Conservation (phyloP, 2,113 vertebrate genomes). For the Petrocephalus microphthalmus region DNA sequence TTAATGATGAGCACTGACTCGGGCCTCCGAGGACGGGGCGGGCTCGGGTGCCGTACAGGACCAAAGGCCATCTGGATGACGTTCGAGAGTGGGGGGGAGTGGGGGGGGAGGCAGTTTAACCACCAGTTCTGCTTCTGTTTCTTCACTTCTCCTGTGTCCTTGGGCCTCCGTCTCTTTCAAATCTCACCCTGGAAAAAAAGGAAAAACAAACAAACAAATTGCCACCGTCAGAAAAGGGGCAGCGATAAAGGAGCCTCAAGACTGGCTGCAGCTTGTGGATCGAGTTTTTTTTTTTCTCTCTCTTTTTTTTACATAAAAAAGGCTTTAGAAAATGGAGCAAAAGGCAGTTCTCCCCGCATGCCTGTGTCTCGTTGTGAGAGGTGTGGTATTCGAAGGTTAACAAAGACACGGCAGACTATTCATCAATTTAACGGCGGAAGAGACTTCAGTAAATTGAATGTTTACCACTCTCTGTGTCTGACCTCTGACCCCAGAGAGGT, state of each 20-base stretch:
- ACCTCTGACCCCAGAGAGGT: constrained; percentile 2
- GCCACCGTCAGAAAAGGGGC: not conserved
- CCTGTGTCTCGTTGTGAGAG: not conserved
- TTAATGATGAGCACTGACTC: constrained; percentile 27
- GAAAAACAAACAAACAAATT: not conserved
- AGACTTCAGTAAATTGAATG: constrained; percentile 45
- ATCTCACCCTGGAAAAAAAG: constrained; percentile 12
- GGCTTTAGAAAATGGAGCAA: not conserved
- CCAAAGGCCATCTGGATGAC: constrained; percentile 58
- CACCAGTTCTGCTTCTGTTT: constrained; percentile 35
- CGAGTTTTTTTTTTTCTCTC: not conserved
- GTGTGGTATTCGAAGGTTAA: constrained; percentile 35
- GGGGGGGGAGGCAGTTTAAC: constrained; percentile 33
- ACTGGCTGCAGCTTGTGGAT: not conserved
- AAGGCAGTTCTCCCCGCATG: not conserved
- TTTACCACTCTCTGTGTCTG: not conserved
- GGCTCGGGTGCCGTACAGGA: constrained; percentile 27
- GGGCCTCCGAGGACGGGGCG: constrained; percentile 36
- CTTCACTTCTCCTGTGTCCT: constrained; percentile 31
- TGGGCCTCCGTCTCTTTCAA: not conserved
- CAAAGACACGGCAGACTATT: constrained; percentile 30
- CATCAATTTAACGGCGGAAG: constrained; percentile 41
- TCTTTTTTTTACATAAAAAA: no score
- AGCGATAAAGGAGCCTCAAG: not conserved
- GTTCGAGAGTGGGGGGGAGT: constrained; percentile 26